Base-by-base conservation (phyloP, 92 coral and sea anemone genomes). In the Isaurus tuberculatus region DNA sequence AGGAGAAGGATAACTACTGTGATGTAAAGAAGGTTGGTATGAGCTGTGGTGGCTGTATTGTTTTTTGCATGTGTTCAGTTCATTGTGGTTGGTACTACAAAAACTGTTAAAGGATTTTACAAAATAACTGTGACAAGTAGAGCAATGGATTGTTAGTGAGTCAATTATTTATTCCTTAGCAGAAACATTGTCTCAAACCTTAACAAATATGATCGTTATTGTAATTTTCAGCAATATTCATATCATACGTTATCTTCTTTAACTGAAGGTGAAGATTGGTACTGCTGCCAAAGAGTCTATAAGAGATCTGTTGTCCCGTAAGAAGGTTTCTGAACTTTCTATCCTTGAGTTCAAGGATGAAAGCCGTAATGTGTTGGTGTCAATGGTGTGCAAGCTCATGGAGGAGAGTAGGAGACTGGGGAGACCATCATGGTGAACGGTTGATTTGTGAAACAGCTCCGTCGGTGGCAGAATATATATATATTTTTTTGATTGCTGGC, bases 321-420 rank as follows among this genome's bases (percentile, higher is more conserved):
- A 77, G 69, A 77, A 77, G 27, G 65, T 77, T n/a, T 77, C 82
- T 44, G 67, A 53, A 33, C 66, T 44, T 34, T 36, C 61, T 51
- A 68, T 77, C 66, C 67, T 31, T 77, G 29, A 77, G 65, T 51
- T 77, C 66, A 77, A 77, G 67, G 65, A 51, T 13, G 82, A 77
- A 77, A 77, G 67, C 16, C 66, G 66, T 11, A 60, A 60, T 60
- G 66, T 60, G 23, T 60, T 60, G 66, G 66, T 60, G 31, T 5
- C 66, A 60, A 23, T 60, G 66, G 66, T 60, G 66, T 60, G 66
- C 66, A 60, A 40, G 9, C 46, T 40, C 5, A 40, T 40, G 46
- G 46, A 40, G 46, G 9, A 40, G 46, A n/a, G n/a, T n/a, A n/a
- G n/a, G n/a, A n/a, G n/a, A n/a, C n/a, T n/a, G n/a, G n/a, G n/a